Evolutionary conservation across 2,888 invertebrate genomes (phyloP).

Genomic region (Malthinus seriepunctatus): DNA sequence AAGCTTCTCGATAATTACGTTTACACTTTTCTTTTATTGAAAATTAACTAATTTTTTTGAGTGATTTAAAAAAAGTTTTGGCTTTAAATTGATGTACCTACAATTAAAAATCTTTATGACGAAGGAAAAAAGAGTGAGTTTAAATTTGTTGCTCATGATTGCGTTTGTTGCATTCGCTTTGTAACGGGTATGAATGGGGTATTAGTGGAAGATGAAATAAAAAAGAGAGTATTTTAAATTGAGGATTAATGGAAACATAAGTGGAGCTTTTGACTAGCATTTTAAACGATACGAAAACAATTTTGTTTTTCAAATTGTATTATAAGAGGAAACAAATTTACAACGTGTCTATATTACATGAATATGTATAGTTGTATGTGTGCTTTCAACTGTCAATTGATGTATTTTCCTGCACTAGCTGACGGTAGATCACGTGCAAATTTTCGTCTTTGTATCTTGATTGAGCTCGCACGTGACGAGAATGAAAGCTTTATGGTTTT

Average conservation of each 20-base stretch:
- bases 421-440: conserved; percentile 53
- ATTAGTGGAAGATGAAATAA: too few relatives aligned
- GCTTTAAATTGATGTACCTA: too few relatives aligned
- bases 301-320: conserved; percentile 2
- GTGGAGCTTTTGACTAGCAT: too few relatives aligned
- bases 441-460: conserved; percentile 53
- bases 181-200: too few relatives aligned
- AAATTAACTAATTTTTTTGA: conserved; percentile 2
- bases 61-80: not conserved
- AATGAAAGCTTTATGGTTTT: conserved; percentile 16
- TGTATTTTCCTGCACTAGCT: conserved; percentile 42
- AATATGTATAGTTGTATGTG: conserved; percentile 28
- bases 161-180: too few relatives aligned
- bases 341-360: conserved; percentile 18
- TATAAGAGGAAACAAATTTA: conserved; percentile 14
- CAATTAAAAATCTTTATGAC: too few relatives aligned
- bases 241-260: too few relatives aligned
- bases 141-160: too few relatives aligned
- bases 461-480: conserved; percentile 38
- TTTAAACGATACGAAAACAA: too few relatives aligned
- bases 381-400: conserved; percentile 29
- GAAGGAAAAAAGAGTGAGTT: too few relatives aligned
- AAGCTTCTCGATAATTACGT: conserved; percentile 3
- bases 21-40: not conserved
- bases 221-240: too few relatives aligned